These are phyloP conservation scores for Potorous gilbertii DNA, from an alignment of 2,797 vertebrate genomes.

Conservation along the genomic window DNA sequence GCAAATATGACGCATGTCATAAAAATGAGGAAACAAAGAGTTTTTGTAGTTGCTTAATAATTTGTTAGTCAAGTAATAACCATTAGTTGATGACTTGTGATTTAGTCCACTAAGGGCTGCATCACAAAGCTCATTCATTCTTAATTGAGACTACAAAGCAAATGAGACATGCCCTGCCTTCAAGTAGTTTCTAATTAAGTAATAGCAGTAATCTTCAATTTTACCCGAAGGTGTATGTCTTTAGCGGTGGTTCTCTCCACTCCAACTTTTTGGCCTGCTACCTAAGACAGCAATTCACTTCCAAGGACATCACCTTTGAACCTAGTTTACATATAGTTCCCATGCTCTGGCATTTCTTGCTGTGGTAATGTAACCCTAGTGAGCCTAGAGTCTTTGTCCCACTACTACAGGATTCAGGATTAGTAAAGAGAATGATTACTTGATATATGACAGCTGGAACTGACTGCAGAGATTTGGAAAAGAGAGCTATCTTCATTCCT, in stretches of 20 bases:
- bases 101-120: background rate
- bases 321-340: background rate
- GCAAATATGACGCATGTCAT: background rate
- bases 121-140: background rate
- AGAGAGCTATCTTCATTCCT: background rate
- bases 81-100: rapidly evolving
- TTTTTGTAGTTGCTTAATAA: background rate
- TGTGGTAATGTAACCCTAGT: background rate
- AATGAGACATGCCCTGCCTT: background rate
- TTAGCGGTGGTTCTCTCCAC: background rate
- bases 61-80: rapidly evolving
- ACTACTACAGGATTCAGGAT: background rate
- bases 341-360: background rate
- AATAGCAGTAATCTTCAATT: background rate
- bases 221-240: background rate
- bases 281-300: background rate
- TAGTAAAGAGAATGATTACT: background rate
- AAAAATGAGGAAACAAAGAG: background rate
- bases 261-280: background rate
- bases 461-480: background rate
- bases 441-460: background rate
- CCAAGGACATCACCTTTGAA: background rate
- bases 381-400: background rate
- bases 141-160: background rate
- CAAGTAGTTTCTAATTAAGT: background rate